Evolutionary conservation across 2,113 vertebrate species (phyloP), one percentile per base, ranked within the genome.

Genomic region (Triplophysa siluroides): DNA sequence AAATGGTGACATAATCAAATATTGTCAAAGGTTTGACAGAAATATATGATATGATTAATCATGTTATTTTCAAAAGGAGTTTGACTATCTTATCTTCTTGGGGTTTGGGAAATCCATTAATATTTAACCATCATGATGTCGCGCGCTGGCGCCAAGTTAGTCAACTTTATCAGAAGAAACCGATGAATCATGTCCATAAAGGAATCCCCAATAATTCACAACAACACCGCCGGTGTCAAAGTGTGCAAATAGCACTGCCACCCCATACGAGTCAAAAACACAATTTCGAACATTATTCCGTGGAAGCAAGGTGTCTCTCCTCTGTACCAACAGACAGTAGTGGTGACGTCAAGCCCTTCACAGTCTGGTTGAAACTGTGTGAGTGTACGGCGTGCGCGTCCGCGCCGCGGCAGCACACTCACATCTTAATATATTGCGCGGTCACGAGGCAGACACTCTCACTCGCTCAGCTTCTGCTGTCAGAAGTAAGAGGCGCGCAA

Each of bases 71-170:
- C 62, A 67, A 56, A 75, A 63, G 64, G 65, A 76, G 68, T 63
- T 69, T 81, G 71, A 75, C 45, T 66, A 79, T 79, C 63, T 79
- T 69, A 73, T 80, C 63, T 75, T 14, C 70, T 58, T 64, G 19
- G 60, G 26, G 81, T 87, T 84, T 89, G 86, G 85, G 66, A 81
- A 81, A 82, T 81, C 81, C 83, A 87, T 92, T 90, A 90, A 91
- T 91, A 89, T 91, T 91, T 91, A 93, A 92, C 92, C 85, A 83
- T 84, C 76, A 77, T 72, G 58, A 85, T 82, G 83, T 90, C 89
- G 89, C 89, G 83, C 88, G 86, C 87, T 87, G 90, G 88, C 89
- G 89, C 90, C 89, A 73, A 74, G 87, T 86, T 83, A 87, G 82
- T 81, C 45, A 54, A 33, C 76, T 87, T 92, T 91, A 92, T 92